Evolutionary conservation across 2,888 invertebrate species (phyloP).

Genomic region (Leucophenga maculata): DNA sequence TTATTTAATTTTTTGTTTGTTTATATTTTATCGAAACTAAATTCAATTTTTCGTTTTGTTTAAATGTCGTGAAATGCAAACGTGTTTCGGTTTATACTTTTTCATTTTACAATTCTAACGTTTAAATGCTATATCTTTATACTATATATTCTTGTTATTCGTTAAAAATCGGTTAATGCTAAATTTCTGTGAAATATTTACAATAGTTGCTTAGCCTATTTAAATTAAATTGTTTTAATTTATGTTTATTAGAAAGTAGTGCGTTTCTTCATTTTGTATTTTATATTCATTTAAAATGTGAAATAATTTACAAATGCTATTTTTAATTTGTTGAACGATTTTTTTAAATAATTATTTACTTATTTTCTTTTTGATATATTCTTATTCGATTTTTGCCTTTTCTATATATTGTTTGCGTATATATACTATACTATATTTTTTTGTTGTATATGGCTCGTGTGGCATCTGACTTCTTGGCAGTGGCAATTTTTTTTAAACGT

Average conservation of each 20-base stretch:
- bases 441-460: constrained; percentile 35
- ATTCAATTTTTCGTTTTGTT: constrained; percentile 1
- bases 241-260: constrained; percentile 18
- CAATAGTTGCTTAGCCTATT: constrained; percentile 19
- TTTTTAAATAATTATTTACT: constrained; percentile 34
- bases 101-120: background rate
- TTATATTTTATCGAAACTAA: constrained; percentile 26
- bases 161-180: constrained; percentile 14
- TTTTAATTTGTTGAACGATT: constrained; percentile 34
- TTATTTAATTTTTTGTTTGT: constrained; percentile 31
- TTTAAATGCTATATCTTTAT: no score
- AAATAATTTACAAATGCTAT: constrained; percentile 68
- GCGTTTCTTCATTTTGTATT: constrained; percentile 24
- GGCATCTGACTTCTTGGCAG: constrained; percentile 52
- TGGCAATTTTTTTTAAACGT: constrained; percentile 46
- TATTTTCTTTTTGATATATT: constrained; percentile 39
- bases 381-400: constrained; percentile 23
- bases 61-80: constrained; percentile 12
- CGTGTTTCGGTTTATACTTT: constrained; percentile 5
- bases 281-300: constrained; percentile 34
- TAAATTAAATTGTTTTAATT: background rate
- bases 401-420: constrained; percentile 30
- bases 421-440: no score
- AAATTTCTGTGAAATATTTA: constrained; percentile 15
- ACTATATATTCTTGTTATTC: background rate